Conservation (phyloP, 2,888 invertebrate genomes). For the Autographa pulchrina region DNA sequence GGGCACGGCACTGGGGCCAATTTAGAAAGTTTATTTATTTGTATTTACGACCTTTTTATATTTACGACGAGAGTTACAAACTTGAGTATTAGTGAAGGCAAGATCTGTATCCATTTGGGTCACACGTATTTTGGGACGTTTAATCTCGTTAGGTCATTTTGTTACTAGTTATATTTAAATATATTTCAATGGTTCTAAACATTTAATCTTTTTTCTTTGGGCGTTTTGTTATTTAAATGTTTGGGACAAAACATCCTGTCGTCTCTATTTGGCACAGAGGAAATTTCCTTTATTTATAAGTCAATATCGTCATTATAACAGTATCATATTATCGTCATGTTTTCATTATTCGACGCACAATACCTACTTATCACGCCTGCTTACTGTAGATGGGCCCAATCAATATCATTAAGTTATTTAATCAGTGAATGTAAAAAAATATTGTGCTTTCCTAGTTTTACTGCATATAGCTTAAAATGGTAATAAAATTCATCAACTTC, state of each 20-base stretch:
- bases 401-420: no score
- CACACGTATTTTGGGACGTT: neutral
- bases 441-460: neutral
- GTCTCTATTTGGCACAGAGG: neutral
- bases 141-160: slow-evolving; percentile 5
- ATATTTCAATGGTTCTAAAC: neutral
- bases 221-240: neutral
- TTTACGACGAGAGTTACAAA: slow-evolving; percentile 11
- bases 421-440: no score
- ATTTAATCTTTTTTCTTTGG: no score
- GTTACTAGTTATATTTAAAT: neutral
- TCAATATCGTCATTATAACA: neutral
- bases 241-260: neutral
- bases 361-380: no score
- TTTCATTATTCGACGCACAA: no score
- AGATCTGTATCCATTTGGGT: slow-evolving; percentile 18
- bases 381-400: no score
- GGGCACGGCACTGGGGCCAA: slow-evolving; percentile 25
- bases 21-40: slow-evolving; percentile 40
- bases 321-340: no score
- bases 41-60: slow-evolving; percentile 25
- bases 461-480: neutral
- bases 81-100: neutral
- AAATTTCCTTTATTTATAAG: neutral
- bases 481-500: neutral